Percentiles rank a stretch among this genome's conserved stretches.
Conservation (phyloP, 2,797 vertebrate genomes). For the Epinephelus awoara region DNA sequence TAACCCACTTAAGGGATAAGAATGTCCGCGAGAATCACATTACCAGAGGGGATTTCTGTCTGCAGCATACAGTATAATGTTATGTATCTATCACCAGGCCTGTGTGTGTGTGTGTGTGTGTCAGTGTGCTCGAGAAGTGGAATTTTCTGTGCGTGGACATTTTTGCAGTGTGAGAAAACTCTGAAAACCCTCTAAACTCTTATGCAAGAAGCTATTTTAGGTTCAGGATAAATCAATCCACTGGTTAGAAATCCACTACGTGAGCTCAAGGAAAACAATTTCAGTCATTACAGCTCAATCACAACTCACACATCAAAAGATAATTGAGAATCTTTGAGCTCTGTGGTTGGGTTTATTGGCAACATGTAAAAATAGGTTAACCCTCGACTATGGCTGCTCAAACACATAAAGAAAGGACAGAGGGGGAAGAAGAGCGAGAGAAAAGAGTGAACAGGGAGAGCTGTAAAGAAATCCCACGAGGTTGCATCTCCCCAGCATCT, state of each 20-base stretch:
- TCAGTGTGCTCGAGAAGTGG: background rate
- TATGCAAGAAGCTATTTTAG: constrained; percentile 52
- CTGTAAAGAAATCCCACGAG: constrained; percentile 77
- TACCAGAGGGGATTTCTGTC: constrained; percentile 50
- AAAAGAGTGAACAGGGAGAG: constrained; percentile 62
- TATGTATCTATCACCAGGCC: constrained; percentile 34
- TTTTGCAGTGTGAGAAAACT: constrained; percentile 26
- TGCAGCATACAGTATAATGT: constrained; percentile 39
- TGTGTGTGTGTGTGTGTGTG: background rate
- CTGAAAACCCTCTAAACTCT: constrained; percentile 11
- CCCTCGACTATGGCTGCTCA: constrained; percentile 49
- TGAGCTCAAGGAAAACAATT: constrained; percentile 53
- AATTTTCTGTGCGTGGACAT: constrained; percentile 10
- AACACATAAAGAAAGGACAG: constrained; percentile 51
- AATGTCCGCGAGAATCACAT: constrained; percentile 39
- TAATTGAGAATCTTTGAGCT: constrained; percentile 43
- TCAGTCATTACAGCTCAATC: constrained; percentile 55
- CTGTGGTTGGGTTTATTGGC: constrained; percentile 45
- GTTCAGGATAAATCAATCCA: constrained; percentile 51
- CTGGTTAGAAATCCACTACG: constrained; percentile 50
- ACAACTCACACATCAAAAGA: constrained; percentile 30
- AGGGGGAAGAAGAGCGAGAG: constrained; percentile 3
- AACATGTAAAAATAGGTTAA: constrained; percentile 70
- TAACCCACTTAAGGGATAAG: constrained; percentile 44
- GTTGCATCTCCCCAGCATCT: constrained; percentile 82